phyloP scores from a whole-genome alignment of 2,888 invertebrate genomes.

The Erebia ligea region DNA sequence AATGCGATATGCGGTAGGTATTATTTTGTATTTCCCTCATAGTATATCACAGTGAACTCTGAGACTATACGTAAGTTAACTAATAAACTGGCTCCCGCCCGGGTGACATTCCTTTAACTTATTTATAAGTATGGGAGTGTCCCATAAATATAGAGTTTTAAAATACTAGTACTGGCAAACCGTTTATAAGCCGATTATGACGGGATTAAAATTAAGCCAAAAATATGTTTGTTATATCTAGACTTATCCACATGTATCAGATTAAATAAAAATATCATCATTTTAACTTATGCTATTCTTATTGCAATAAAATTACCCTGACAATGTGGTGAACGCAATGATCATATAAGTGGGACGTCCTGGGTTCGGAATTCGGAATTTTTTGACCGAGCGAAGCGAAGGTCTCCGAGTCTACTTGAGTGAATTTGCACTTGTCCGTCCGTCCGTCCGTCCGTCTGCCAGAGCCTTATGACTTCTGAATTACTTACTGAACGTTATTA shows the following conservation, averaged over 20 bases:
- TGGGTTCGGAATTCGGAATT: no score
- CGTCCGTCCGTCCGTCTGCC: no score
- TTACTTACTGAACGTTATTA: no score
- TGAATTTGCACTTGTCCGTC: no score
- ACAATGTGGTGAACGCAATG: no score
- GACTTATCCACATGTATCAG: neutral
- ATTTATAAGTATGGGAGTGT: constrained; percentile 43
- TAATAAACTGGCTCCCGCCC: constrained; percentile 41
- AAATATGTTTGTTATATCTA: constrained; percentile 13
- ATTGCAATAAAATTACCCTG: no score
- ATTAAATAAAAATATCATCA: neutral
- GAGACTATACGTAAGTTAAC: constrained; percentile 34
- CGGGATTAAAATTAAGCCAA: constrained; percentile 19
- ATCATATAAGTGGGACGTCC: no score
- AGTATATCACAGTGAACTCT: constrained; percentile 12
- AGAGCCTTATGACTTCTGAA: no score
- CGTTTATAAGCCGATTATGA: constrained; percentile 28
- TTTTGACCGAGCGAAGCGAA: no score
- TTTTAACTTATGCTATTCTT: neutral
- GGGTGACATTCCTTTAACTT: constrained; percentile 44
- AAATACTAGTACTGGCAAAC: constrained; percentile 34
- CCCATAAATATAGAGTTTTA: constrained; percentile 38
- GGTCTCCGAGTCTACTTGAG: no score
- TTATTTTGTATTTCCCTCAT: neutral
- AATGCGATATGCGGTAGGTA: neutral